Base-by-base conservation (phyloP, 2,113 vertebrate genomes). In the Rhadina sibilatrix region DNA sequence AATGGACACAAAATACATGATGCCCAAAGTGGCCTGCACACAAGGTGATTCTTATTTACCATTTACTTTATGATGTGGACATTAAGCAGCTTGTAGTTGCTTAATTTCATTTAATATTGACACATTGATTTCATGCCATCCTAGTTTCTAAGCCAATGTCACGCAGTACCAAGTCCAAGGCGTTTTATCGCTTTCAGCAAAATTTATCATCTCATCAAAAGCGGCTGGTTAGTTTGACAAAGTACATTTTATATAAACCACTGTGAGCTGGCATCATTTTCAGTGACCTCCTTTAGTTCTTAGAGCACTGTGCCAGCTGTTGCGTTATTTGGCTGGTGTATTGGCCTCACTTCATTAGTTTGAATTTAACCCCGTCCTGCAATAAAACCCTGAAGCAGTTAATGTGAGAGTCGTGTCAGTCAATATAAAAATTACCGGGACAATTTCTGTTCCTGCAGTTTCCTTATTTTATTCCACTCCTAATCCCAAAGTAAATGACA, bases 91-190 rank as follows among this genome's bases (percentile, higher is more conserved):
- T 65, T 92, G 53, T 61, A 88, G 37, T 77, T 92, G 66, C 50
- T 60, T 83, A 69, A 83, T 88, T 90, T 68, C 35, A 49, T 96
- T 70, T 87, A 66, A 71, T 85, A 88, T 90, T 90, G 88, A 92
- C 79, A 61, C 63, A 61, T 17, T 50, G 82, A 94, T 86, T 93
- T 90, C 50, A 53, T 66, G 75, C 49, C 75, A 54, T 88, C 87
- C 75, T 33, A 18, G 28, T 80, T 92, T 57, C 75, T 74, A 61
- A 94, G 63, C 50, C 70, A 83, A 44, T 70, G 90, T 53, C 85
- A 52, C 1, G 0, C 25, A 35, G 64, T 83, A 88, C 65, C 70
- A 94, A 88, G 61, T 68, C 70, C 61, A 87, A 79, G 47, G 70
- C 50, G 15, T 84, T 93, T 89, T 91, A 57, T 57, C 38, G 49